A percentile compares a stretch with the other conserved stretches of the same genome.
phyloP scores from a whole-genome alignment of 1,140 invertebrate genomes.

The Hylaeus anthracinus region DNA sequence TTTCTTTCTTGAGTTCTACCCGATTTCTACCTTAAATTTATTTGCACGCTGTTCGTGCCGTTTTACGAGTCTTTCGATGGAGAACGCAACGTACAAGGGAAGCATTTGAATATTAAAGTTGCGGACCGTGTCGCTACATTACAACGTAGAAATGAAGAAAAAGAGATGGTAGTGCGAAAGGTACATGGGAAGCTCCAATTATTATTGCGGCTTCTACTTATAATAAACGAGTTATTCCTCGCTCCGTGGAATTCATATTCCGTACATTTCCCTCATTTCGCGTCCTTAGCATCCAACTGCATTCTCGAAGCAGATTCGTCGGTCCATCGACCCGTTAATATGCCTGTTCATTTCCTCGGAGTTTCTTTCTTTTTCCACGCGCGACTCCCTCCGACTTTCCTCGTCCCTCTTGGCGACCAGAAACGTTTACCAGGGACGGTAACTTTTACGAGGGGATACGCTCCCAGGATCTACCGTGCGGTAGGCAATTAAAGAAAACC shows the following conservation, averaged over 20 bases:
- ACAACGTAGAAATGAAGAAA: too few species aligned
- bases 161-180: too few species aligned
- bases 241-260: neutral
- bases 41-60: too few species aligned
- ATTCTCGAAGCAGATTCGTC: neutral
- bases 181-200: too few species aligned
- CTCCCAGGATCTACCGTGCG: slow-evolving; percentile 43
- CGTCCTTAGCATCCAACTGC: neutral
- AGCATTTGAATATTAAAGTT: too few species aligned
- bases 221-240: too few species aligned
- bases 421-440: slow-evolving; percentile 15
- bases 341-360: neutral
- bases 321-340: neutral
- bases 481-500: slow-evolving; percentile 70
- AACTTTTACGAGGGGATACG: slow-evolving; percentile 59
- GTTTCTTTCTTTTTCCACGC: neutral
- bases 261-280: neutral
- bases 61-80: too few species aligned
- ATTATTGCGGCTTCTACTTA: too few species aligned
- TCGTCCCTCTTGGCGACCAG: neutral
- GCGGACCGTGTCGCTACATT: too few species aligned
- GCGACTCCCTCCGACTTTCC: neutral
- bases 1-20: too few species aligned
- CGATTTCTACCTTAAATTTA: too few species aligned
- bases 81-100: too few species aligned